phyloP scores from a whole-genome alignment of 2,113 vertebrate genomes.

The Notarius quadriscutis region DNA sequence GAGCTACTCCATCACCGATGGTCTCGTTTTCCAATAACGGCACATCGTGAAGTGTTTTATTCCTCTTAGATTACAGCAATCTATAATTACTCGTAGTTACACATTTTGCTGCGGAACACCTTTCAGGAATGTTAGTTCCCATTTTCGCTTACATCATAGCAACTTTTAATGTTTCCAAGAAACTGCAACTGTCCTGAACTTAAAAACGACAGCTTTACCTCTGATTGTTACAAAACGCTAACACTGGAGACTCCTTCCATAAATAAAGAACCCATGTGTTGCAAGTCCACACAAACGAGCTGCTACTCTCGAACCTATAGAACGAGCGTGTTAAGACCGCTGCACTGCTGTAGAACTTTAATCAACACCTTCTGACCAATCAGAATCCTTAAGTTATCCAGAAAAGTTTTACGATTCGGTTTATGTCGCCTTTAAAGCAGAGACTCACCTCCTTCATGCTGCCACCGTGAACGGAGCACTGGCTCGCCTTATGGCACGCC shows the following conservation, averaged over 20 bases:
- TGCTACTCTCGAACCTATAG: not conserved
- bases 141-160: not conserved
- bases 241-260: not conserved
- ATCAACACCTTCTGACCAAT: not conserved
- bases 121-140: not conserved
- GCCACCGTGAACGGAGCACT: constrained; percentile 65
- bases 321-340: not conserved
- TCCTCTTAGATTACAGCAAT: no score
- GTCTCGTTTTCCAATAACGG: not conserved
- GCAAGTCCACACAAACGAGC: not conserved
- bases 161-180: not conserved
- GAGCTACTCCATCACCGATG: not conserved
- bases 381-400: not conserved
- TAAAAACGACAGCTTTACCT: not conserved
- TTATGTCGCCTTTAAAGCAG: constrained; percentile 16
- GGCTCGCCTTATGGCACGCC: constrained; percentile 68
- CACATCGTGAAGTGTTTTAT: not conserved
- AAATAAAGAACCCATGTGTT: not conserved
- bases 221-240: not conserved
- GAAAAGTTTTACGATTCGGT: not conserved
- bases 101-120: no score
- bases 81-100: no score
- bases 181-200: not conserved
- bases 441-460: constrained; percentile 75
- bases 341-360: not conserved